A percentile compares a stretch with the other conserved stretches of the same genome.
Conservation (phyloP, 2,113 vertebrate species). For the Anoura caudifer region DNA sequence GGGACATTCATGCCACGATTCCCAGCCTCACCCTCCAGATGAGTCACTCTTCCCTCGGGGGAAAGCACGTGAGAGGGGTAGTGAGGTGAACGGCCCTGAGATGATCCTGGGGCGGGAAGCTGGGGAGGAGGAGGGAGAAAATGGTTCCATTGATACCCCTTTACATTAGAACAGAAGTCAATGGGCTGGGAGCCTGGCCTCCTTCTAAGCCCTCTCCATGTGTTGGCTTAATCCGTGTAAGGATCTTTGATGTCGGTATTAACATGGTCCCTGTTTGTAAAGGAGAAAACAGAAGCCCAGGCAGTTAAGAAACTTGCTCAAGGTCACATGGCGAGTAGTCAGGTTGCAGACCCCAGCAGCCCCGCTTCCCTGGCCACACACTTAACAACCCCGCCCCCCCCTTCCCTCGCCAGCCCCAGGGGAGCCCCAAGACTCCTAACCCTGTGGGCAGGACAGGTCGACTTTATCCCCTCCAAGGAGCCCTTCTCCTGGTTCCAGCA, state of each 20-base stretch:
- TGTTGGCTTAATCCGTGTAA: not conserved
- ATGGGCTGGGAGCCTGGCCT: fast-evolving
- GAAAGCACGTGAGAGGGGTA: fast-evolving
- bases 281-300: not conserved
- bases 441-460: not conserved
- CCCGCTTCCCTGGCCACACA: fast-evolving
- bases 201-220: not conserved
- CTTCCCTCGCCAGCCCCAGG: not conserved
- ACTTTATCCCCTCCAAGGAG: no score
- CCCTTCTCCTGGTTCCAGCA: not conserved
- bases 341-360: not conserved
- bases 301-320: not conserved
- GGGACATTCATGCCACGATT: fast-evolving
- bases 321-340: not conserved
- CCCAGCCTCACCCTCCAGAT: not conserved
- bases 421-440: not conserved
- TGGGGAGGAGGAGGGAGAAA: not conserved
- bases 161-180: not conserved
- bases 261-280: not conserved
- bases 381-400: no score
- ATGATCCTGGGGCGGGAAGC: not conserved
- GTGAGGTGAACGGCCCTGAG: not conserved
- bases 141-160: not conserved
- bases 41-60: not conserved
- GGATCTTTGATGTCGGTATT: not conserved